Base-by-base conservation (phyloP, 2,888 invertebrate genomes). In the Mimumesa dahlbomi region DNA sequence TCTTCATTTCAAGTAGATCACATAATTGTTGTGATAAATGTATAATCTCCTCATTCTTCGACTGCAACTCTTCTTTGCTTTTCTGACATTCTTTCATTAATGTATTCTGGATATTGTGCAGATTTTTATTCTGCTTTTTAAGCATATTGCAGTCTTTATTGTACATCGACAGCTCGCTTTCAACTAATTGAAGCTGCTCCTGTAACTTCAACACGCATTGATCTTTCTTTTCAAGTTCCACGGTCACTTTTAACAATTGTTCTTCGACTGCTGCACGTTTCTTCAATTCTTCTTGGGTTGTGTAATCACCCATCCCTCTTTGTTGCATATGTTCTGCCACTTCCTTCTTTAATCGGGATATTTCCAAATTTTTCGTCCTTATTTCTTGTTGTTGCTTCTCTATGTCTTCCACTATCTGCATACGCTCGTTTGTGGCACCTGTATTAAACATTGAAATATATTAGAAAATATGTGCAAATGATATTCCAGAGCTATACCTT, bases 361-460 rank as follows among this genome's bases (percentile, higher is more conserved):
- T 76, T 62, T 85, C 82, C 2, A 52, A 40, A 5, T 82, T 66
- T 31, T 76, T 79, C 18, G 49, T 61, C 9, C 70, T 65, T 11
- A 82, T 43, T 21, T 82, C 75, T 2, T 77, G 66, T 6, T 82
- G 79, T 9, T 82, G 81, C 29, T 72, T 77, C 7, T 73, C 70
- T 22, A 84, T 68, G 16, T 82, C 78, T 19, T 59, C 46, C 1
- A 76, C 46, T 11, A 80, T 73, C 11, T 75, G 63, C 4, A 50
- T 40, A 1, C 58, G 67, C 5, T 81, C 72, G 54, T 85, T 78
- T 29, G 75, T 80, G 36, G 82, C 79, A 54, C 81, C 84, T 38
- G 52, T 18, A 56, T 42, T 38, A 38, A n/a, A n/a, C 16, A 4
- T 11, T 14, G 13, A 22, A 13, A 42, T 4, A 22, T 11, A 36